Base-by-base conservation (phyloP, 2,888 invertebrate genomes). In the Listrodromus nycthemerus region DNA sequence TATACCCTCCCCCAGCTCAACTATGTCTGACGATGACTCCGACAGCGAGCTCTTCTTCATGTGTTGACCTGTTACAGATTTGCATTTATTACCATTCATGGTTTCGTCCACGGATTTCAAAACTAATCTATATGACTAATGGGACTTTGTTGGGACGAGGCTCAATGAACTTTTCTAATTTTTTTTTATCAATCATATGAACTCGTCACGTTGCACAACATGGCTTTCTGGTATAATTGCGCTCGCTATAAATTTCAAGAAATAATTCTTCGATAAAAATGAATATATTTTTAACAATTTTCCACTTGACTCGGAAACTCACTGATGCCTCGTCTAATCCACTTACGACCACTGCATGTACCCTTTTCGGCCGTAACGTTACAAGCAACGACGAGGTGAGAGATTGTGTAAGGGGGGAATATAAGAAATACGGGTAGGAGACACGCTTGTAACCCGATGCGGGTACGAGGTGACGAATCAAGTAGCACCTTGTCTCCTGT, bases 1-100 rank as follows among this genome's bases (percentile, higher is more conserved):
- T 90, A 97, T 96, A 90, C 97, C 96, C 94, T 98, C 98, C 92
- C 98, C 98, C 93, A 98, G 95, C 94, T 98, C 98, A 96, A 98
- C 97, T 94, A 97, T 96, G 93, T 98, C 98, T 90, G 98, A 98
- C 89, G 97, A 97, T 89, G 96, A 97, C 94, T 98, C 98, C 94
- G 97, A 96, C 91, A 98, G 95, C 88, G 98, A 97, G 94, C 95
- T 96, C 95, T 97, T 98, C 95, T 97, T 97, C 95, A 96, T 95
- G 93, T 97, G 96, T 94, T 97, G 97, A 94, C 98, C 98, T 97
- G 95, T 92, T 48, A 33, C 27, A 77, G 13, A 52, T 33, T 37
- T n/a, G 52, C 19, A 55, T 74, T 58, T 13, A 67, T 55, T 33
- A 52, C 21, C 30, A 33, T 63, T 61, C n/a, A 16, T 16, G n/a